Conservation (phyloP, 2,888 invertebrate species). For the Athalia cordata region DNA sequence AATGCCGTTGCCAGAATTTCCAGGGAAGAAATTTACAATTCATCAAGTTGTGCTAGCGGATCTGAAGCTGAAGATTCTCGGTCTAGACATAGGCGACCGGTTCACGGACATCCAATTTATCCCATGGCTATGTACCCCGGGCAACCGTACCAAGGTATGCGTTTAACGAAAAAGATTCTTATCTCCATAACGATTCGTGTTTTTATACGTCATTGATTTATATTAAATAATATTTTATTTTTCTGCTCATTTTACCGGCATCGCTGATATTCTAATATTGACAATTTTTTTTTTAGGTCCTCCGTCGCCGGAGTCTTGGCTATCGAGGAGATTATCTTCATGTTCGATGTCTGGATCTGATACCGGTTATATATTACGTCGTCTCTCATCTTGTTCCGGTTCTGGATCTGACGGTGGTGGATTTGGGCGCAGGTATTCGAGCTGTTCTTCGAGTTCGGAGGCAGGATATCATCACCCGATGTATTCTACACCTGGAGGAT, state of each 20-base stretch:
- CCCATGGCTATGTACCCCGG: conserved; percentile 60
- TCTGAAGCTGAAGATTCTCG: conserved; percentile 75
- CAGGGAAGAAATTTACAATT: conserved; percentile 70
- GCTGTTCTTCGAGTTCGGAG: conserved; percentile 67
- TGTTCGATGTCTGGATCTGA: conserved; percentile 80
- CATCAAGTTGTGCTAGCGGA: conserved; percentile 75
- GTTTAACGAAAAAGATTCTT: neutral
- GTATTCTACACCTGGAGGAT: conserved; percentile 59
- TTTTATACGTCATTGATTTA: too few relatives aligned
- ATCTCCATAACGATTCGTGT: too few relatives aligned
- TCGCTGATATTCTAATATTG: neutral
- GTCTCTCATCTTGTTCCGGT: conserved; percentile 75
- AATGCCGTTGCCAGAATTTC: conserved; percentile 75
- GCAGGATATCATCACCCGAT: conserved; percentile 60
- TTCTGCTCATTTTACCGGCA: too few relatives aligned
- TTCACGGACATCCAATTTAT: conserved; percentile 74
- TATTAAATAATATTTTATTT: too few relatives aligned
- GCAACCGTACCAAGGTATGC: conserved; percentile 63
- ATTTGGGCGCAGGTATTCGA: conserved; percentile 64
- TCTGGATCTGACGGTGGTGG: conserved; percentile 64
- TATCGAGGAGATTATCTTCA: conserved; percentile 80
- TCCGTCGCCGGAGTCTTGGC: conserved; percentile 80
- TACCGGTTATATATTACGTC: conserved; percentile 73
- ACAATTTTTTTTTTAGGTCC: conserved; percentile 69
- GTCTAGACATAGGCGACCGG: conserved; percentile 72